phyloP scores from a whole-genome alignment of 2,113 vertebrate species.

The Nothocercus julius region DNA sequence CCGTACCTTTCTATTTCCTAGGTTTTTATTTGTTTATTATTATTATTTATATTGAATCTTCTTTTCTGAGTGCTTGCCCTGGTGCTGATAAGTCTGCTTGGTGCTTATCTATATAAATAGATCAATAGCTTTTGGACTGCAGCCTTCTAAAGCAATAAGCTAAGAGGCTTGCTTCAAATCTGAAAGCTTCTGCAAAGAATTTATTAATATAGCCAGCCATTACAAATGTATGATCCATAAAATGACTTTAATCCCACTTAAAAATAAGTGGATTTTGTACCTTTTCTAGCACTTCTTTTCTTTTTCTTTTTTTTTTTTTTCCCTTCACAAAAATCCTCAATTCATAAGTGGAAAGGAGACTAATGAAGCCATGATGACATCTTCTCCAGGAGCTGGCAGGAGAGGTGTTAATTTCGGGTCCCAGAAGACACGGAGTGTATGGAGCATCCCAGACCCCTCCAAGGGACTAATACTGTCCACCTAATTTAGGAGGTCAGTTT shows the following conservation, averaged over 20 bases:
- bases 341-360: background rate
- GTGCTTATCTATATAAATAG: conserved; percentile 21
- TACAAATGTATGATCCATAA: background rate
- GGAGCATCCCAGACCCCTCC: background rate
- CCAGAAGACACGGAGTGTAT: background rate
- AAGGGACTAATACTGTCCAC: background rate
- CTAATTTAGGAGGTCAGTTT: background rate
- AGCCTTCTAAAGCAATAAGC: background rate
- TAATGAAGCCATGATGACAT: background rate
- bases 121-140: background rate
- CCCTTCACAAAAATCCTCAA: background rate
- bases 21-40: conserved; percentile 6
- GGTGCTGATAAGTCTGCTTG: conserved; percentile 16
- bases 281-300: background rate
- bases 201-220: conserved; percentile 3
- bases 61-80: background rate
- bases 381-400: background rate
- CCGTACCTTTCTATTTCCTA: background rate
- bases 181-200: background rate
- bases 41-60: conserved; percentile 27
- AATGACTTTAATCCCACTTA: background rate
- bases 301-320: background rate
- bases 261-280: background rate
- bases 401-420: background rate
- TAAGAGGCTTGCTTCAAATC: background rate